Percentiles rank a stretch among this genome's conserved stretches.
Evolutionary conservation across 2,113 vertebrate species (phyloP).

Genomic region (Propithecus coquereli): DNA sequence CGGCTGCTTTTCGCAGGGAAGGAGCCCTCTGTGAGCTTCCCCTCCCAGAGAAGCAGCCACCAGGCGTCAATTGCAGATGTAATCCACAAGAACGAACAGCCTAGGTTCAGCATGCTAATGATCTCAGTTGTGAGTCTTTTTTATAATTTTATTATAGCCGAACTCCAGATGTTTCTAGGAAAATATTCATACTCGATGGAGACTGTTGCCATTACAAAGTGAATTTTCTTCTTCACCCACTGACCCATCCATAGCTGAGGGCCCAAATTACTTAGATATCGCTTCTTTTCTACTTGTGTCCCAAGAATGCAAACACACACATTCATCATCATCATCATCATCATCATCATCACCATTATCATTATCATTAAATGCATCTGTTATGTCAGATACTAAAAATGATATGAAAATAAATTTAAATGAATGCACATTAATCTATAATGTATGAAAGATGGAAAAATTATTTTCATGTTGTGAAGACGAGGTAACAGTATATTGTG

Average conservation of each 20-base stretch:
- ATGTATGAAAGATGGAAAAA: background rate
- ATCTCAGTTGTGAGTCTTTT: background rate
- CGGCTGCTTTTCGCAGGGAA: background rate
- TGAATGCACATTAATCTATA: background rate
- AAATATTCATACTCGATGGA: background rate
- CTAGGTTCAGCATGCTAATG: background rate
- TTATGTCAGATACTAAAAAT: background rate
- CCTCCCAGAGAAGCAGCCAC: background rate
- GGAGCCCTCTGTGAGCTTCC: background rate
- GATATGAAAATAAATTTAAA: background rate
- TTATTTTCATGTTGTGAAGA: background rate
- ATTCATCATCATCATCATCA: background rate
- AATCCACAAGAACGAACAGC: background rate
- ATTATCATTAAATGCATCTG: background rate
- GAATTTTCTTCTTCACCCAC: background rate
- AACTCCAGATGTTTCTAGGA: background rate
- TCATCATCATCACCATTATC: background rate
- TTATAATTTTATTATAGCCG: background rate
- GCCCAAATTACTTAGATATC: background rate
- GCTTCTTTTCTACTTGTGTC: background rate
- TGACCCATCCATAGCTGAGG: background rate
- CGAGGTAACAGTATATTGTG: background rate
- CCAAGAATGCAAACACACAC: background rate
- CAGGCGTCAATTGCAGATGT: background rate
- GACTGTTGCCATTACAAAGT: background rate